Base-by-base conservation (phyloP, 1,140 invertebrate genomes). In the Drosophila pseudoobscura region DNA sequence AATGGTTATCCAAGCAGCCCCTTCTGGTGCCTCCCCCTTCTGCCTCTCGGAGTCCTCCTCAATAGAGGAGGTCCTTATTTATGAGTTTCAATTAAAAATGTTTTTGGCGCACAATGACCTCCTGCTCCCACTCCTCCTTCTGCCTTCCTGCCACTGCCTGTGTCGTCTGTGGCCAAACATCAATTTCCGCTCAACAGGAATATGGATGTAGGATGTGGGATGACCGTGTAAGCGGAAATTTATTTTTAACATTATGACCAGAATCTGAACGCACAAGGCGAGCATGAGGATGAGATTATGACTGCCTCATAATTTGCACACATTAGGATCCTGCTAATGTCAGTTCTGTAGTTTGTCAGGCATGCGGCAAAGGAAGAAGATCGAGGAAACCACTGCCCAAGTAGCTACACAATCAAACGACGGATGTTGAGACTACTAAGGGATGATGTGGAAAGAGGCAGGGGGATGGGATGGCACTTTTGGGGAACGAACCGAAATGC, bases 31-130 rank as follows among this genome's bases (percentile, higher is more conserved):
- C 44, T 24, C 26, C 17, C 9, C 35, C 11, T 1, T 2, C 20
- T 47, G 15, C 3, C n/a, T 5, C 47, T 46, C 11, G 9, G 7
- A 41, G 7, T 15, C 53, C 39, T 41, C 20, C 20, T 9, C 39
- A 56, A 56, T 9, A n/a, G 13, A 55, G 45, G 58, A 51, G 57
- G 54, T 62, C 57, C 66, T 79, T 76, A 88, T 88, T 88, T 88
- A 88, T 88, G 83, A 83, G 66, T 88, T 88, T 88, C 84, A 88
- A 88, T 88, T 88, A 79, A 88, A 88, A 88, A 83, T 83, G 72
- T 74, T 75, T 53, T 75, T 77, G 41, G 9, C 2, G 49, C 63
- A 75, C 72, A 75, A 75, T 55, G 52, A 5, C 11, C n/a, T 2
- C 24, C 15, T 53, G 55, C 57, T 44, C n/a, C 54, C 29, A 20